phyloP scores from a whole-genome alignment of 37 sponge, comb jelly and placozoan species.

The Amphimedon queenslandica region DNA sequence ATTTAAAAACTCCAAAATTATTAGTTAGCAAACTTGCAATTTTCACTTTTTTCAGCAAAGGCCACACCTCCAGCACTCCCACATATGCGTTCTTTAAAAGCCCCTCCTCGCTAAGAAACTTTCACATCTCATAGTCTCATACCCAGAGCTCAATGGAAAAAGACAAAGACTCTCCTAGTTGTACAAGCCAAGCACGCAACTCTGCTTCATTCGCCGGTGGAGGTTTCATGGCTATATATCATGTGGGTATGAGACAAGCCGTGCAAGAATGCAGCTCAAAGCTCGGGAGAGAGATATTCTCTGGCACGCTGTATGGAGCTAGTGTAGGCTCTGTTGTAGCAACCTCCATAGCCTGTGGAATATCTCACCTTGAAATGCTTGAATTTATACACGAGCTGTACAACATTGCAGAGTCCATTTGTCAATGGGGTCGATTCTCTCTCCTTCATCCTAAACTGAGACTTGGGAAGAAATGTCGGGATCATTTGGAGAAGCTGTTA shows the following conservation, averaged over 20 bases:
- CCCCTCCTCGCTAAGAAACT: no score
- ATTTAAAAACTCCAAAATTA: no score
- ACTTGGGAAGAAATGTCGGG: constrained; percentile 16
- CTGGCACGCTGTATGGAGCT: constrained; percentile 57
- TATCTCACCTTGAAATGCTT: constrained; percentile 23
- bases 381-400: constrained; percentile 10
- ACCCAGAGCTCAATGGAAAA: no score
- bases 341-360: constrained; percentile 32
- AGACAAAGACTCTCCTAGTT: no score
- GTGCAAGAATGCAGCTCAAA: constrained; percentile 59
- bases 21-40: no score
- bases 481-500: constrained; percentile 40
- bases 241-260: constrained; percentile 73
- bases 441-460: constrained; percentile 51
- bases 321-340: constrained; percentile 74
- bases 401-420: no score
- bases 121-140: no score
- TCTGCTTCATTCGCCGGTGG: constrained; percentile 88
- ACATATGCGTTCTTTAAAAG: no score
- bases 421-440: constrained; percentile 43
- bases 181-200: no score
- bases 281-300: constrained; percentile 40
- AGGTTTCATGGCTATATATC: constrained; percentile 88
- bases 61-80: no score
- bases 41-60: no score